Conservation (phyloP, 2,888 invertebrate species). For the Diloba caeruleocephala region DNA sequence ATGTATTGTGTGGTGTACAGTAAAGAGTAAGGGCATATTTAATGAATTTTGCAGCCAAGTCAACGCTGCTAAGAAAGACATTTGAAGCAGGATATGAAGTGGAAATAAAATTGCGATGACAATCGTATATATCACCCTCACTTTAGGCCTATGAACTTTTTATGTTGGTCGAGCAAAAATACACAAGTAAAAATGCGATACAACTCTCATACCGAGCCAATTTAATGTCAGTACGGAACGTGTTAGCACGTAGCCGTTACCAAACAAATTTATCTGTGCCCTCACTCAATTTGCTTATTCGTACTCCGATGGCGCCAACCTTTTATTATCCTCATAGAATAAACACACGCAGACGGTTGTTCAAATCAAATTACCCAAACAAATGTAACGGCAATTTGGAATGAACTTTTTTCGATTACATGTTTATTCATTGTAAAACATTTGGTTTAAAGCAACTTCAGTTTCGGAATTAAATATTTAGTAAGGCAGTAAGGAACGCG, state of each 20-base stretch:
- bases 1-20: slow-evolving; percentile 1
- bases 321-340: slow-evolving; percentile 72
- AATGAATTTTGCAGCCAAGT: slow-evolving; percentile 42
- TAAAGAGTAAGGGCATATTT: slow-evolving; percentile 38
- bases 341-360: slow-evolving; percentile 53
- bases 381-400: slow-evolving; percentile 30
- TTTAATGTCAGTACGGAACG: slow-evolving; percentile 65
- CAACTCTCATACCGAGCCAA: slow-evolving; percentile 57
- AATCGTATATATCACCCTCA: slow-evolving; percentile 49
- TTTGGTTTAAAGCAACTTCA: slow-evolving; percentile 32
- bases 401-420: slow-evolving; percentile 31
- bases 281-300: slow-evolving; percentile 72
- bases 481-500: too few species aligned
- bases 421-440: slow-evolving; percentile 30
- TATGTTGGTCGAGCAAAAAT: slow-evolving; percentile 29
- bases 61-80: slow-evolving; percentile 44
- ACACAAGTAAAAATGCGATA: slow-evolving; percentile 57
- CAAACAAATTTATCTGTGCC: slow-evolving; percentile 77
- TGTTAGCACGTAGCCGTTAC: slow-evolving; percentile 70
- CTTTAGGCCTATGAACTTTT: slow-evolving; percentile 37
- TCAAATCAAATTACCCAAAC: slow-evolving; percentile 45
- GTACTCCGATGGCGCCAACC: slow-evolving; percentile 72
- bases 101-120: slow-evolving; percentile 55
- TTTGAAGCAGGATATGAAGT: slow-evolving; percentile 49
- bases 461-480: slow-evolving; percentile 36